Percentiles rank a stretch among this genome's conserved stretches.
Conservation (phyloP, 2,797 vertebrate genomes). For the Todus mexicanus region DNA sequence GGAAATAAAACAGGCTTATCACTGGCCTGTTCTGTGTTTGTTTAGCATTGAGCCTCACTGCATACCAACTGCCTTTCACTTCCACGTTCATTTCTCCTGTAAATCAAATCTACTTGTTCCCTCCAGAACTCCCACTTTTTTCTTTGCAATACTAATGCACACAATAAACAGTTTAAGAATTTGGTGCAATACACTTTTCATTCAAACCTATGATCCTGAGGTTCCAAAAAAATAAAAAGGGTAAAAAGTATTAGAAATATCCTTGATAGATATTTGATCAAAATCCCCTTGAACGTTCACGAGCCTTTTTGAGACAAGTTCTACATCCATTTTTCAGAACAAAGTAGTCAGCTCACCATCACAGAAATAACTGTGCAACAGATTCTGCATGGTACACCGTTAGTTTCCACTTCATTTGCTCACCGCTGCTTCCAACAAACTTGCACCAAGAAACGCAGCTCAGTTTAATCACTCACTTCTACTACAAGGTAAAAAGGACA, state of each 20-base stretch:
- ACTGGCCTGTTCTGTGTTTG: not conserved
- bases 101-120: not conserved
- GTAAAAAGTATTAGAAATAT: not conserved
- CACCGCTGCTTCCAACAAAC: not conserved
- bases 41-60: not conserved
- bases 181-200: not conserved
- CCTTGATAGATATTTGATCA: not conserved
- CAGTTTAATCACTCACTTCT: not conserved
- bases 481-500: not conserved
- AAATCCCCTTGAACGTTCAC: not conserved
- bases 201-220: not conserved
- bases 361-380: not conserved
- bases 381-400: not conserved
- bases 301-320: not conserved
- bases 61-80: not conserved
- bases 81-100: not conserved
- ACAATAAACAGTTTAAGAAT: not conserved
- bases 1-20: not conserved
- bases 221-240: not conserved
- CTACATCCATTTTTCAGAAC: not conserved
- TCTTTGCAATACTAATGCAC: not conserved
- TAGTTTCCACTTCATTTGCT: not conserved
- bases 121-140: not conserved
- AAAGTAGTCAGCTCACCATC: not conserved
- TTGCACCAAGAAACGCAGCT: not conserved